A percentile compares a stretch with the other conserved stretches of the same genome.
These are phyloP conservation scores for Acromyrmex echinatior DNA, from an alignment of 1,140 invertebrate genomes.

Conservation along the genomic window DNA sequence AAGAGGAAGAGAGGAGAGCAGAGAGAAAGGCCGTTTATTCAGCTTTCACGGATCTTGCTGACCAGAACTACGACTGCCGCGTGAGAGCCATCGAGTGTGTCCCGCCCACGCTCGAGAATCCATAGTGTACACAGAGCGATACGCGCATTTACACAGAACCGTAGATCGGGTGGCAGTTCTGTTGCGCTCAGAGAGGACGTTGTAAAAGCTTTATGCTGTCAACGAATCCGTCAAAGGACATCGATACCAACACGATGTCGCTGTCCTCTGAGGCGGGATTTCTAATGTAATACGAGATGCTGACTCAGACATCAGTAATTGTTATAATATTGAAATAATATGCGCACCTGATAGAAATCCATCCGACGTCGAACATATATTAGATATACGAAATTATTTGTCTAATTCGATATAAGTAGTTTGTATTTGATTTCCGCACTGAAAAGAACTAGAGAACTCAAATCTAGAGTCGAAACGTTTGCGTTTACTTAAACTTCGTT, in stretches of 20 bases:
- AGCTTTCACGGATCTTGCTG: slow-evolving; percentile 45
- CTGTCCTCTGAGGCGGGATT: slow-evolving; percentile 15
- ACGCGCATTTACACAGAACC: slow-evolving; percentile 40
- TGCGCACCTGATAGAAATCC: not conserved
- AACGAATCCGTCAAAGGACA: slow-evolving; percentile 26
- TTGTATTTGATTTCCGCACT: too few relatives aligned
- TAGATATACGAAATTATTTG: not conserved
- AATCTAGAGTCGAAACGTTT: too few relatives aligned
- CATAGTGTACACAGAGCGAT: slow-evolving; percentile 26
- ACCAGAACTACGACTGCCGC: slow-evolving; percentile 22
- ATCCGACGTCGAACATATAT: not conserved
- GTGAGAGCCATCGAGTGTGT: slow-evolving; percentile 42
- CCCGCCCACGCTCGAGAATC: slow-evolving; percentile 23
- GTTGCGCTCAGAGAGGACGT: not conserved
- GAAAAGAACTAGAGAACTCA: too few relatives aligned
- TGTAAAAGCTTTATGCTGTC: slow-evolving; percentile 5
- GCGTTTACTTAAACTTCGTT: too few relatives aligned
- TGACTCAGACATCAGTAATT: not conserved
- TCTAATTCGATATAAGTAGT: not conserved
- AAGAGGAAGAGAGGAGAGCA: not conserved
- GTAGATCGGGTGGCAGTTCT: slow-evolving; percentile 12
- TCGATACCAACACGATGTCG: slow-evolving; percentile 26
- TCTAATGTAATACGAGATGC: slow-evolving; percentile 34
- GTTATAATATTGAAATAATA: not conserved
- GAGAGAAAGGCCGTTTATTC: slow-evolving; percentile 20